phyloP scores from a whole-genome alignment of 92 coral and sea anemone genomes.

The Meandrina meandrites region DNA sequence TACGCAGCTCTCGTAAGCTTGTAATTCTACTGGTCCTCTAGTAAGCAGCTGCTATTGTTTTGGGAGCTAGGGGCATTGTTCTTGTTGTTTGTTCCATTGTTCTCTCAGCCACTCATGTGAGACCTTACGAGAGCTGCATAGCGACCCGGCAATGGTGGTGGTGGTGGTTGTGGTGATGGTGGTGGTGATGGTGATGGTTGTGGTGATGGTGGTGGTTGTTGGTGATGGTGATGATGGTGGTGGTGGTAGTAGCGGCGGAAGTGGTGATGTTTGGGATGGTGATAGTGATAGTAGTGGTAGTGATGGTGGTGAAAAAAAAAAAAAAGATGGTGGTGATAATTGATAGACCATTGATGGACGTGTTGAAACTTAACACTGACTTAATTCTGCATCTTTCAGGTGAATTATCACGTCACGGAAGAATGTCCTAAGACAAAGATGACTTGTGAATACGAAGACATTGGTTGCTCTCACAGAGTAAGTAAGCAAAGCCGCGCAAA shows the following conservation, averaged over 20 bases:
- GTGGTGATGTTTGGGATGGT: background rate
- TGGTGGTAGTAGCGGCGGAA: background rate
- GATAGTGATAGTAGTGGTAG: background rate
- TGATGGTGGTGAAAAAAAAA: no score
- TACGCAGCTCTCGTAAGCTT: no score
- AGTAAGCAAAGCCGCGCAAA: background rate
- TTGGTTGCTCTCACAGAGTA: conserved; percentile 64
- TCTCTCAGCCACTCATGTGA: no score
- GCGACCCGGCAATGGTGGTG: background rate
- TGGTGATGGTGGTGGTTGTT: background rate
- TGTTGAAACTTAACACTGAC: background rate
- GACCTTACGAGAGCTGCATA: no score
- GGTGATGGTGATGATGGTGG: background rate
- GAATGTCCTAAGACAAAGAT: conserved; percentile 60
- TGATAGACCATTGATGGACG: background rate
- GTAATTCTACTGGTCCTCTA: no score
- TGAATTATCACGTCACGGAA: conserved; percentile 45
- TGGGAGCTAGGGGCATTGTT: no score
- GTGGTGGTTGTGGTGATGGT: background rate
- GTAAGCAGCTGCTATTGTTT: no score
- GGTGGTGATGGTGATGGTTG: background rate
- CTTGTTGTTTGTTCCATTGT: no score
- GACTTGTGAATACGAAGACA: conserved; percentile 42
- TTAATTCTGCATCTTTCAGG: conserved; percentile 13
- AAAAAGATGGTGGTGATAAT: no score